Conservation (phyloP, 2,888 invertebrate species). For the Andrena praecox region DNA sequence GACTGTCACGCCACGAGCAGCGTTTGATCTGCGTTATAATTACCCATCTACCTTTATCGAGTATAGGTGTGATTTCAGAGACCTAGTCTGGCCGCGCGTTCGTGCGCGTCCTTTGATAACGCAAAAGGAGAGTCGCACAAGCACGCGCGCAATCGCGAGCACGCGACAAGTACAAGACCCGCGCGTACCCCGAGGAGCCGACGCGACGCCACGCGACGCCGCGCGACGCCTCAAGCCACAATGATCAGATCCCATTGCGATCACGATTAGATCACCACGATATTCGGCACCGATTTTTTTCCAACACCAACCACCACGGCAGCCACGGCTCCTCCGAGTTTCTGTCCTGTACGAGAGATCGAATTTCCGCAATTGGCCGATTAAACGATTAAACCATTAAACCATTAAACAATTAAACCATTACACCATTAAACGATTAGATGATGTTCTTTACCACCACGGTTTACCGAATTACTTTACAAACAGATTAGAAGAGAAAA, state of each 20-base stretch:
- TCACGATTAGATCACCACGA: background rate
- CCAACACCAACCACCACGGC: slow-evolving; percentile 13
- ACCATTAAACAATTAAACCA: slow-evolving; percentile 23
- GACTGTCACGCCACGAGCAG: slow-evolving; percentile 84
- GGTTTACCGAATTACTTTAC: slow-evolving; percentile 53
- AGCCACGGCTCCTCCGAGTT: background rate
- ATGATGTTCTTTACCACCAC: slow-evolving; percentile 38
- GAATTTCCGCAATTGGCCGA: slow-evolving; percentile 41
- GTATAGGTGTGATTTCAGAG: slow-evolving; percentile 2
- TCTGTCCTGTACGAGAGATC: slow-evolving; percentile 15
- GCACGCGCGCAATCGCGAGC: background rate
- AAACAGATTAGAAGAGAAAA: slow-evolving; percentile 41
- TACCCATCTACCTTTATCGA: slow-evolving; percentile 2
- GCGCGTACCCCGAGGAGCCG: too few species aligned
- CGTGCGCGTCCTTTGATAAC: background rate
- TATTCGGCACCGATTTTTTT: background rate
- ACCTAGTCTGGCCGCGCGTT: background rate
- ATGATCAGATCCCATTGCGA: background rate
- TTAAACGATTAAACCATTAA: slow-evolving; percentile 47
- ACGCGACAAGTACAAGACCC: too few species aligned
- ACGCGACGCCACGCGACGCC: too few species aligned
- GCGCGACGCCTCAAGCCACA: too few species aligned
- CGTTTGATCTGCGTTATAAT: slow-evolving; percentile 73
- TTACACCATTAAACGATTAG: slow-evolving; percentile 20
- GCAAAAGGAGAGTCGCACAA: background rate